A percentile compares a stretch with the other conserved stretches of the same genome.
phyloP scores from a whole-genome alignment of 2,113 vertebrate species.

The Onychorhynchus coronatus region DNA sequence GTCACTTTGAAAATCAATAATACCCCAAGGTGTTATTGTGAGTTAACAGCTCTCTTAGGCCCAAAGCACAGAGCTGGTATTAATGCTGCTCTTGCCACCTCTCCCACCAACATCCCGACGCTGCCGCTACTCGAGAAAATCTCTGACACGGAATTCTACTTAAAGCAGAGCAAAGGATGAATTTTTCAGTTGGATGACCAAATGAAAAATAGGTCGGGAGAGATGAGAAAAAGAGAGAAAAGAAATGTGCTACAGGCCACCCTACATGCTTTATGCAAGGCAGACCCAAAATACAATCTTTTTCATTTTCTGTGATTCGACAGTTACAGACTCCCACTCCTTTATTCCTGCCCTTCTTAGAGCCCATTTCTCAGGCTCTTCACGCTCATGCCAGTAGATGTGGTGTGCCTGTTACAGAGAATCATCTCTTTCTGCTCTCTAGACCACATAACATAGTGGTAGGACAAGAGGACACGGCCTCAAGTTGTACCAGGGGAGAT shows the following conservation, averaged over 20 bases:
- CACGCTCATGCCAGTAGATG: neutral
- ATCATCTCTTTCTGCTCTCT: neutral
- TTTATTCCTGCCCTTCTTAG: neutral
- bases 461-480: neutral
- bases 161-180: neutral
- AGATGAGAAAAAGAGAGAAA: constrained; percentile 12
- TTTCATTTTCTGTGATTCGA: neutral
- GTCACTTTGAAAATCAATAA: constrained; percentile 56
- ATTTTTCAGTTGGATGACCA: constrained; percentile 27
- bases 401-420: neutral
- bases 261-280: neutral
- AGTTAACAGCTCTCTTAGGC: constrained; percentile 19
- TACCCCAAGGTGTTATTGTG: constrained; percentile 31
- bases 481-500: neutral
- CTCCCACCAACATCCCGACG: neutral
- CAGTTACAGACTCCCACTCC: neutral
- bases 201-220: neutral
- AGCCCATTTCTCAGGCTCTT: neutral
- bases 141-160: constrained; percentile 43
- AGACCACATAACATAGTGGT: neutral
- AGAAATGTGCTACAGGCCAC: neutral
- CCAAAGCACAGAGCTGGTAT: neutral
- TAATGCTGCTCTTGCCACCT: neutral
- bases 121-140: neutral
- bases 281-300: neutral